phyloP scores from a whole-genome alignment of 2,888 invertebrate genomes.

The Oxytorus armatus region DNA sequence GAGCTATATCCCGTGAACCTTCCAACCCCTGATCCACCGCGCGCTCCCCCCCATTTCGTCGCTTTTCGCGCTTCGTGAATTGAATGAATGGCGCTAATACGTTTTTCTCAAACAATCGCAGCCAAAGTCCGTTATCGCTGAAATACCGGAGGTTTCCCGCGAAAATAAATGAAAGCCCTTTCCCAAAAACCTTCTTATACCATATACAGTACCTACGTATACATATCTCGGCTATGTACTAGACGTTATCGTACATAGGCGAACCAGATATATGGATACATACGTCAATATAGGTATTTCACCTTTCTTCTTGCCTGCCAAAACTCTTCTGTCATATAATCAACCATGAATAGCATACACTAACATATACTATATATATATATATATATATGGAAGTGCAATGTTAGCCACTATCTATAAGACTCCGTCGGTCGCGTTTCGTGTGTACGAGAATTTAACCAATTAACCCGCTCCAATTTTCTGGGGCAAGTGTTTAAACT shows the following conservation, averaged over 20 bases:
- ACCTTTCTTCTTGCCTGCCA: background rate
- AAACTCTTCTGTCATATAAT: conserved; percentile 19
- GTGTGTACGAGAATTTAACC: conserved; percentile 60
- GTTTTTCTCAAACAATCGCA: conserved; percentile 68
- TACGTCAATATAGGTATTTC: conserved; percentile 4
- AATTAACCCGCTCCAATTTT: conserved; percentile 73
- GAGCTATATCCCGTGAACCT: conserved; percentile 42
- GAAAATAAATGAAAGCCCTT: conserved; percentile 65
- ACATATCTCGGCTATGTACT: background rate
- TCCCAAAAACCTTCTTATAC: conserved; percentile 13
- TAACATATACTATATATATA: conserved; percentile 3
- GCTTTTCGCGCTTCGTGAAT: conserved; percentile 47
- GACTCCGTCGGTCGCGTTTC: conserved; percentile 18
- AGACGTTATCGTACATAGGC: background rate
- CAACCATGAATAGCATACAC: conserved; percentile 8
- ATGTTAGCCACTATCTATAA: background rate
- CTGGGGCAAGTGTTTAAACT: conserved; percentile 74
- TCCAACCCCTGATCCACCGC: conserved; percentile 21
- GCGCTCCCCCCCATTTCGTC: conserved; percentile 44
- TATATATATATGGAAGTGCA: conserved; percentile 3
- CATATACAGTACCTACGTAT: background rate
- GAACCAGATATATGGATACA: background rate
- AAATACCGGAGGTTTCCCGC: conserved; percentile 57
- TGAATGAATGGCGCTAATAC: conserved; percentile 68
- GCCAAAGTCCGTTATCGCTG: conserved; percentile 67